Percentiles rank a stretch among this genome's conserved stretches.
Conservation (phyloP, 30 jellyfish, hydroid and myxozoan species). For the Aurelia aurita complex sp. Pacific region DNA sequence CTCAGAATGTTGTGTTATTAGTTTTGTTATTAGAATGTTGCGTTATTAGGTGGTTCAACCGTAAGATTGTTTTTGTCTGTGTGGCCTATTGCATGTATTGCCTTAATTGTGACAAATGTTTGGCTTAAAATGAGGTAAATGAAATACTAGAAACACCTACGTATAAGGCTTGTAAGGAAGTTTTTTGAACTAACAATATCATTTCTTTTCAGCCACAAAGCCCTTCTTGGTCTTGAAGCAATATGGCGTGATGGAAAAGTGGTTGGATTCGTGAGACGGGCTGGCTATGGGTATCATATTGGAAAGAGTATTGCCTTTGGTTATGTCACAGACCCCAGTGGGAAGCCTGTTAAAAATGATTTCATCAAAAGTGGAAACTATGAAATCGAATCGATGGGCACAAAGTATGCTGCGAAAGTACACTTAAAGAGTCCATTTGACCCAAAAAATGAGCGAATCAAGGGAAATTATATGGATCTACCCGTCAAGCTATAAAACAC, state of each 20-base stretch:
- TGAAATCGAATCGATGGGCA: conserved; percentile 88
- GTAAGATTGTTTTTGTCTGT: no score
- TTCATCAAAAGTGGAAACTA: conserved; percentile 79
- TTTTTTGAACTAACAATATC: neutral
- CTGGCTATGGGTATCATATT: conserved; percentile 92
- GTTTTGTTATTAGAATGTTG: no score
- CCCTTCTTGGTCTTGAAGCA: conserved; percentile 91
- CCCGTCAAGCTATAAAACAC: no score
- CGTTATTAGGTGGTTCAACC: no score
- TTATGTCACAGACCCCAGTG: conserved; percentile 81
- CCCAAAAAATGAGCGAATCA: conserved; percentile 83
- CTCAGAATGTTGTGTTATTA: no score
- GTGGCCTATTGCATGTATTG: no score
- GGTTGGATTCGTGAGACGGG: conserved; percentile 93
- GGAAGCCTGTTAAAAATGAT: conserved; percentile 65
- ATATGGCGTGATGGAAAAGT: conserved; percentile 72
- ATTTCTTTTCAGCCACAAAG: conserved; percentile 68
- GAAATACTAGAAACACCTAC: no score
- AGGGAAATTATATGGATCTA: conserved; percentile 61
- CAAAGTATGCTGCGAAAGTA: conserved; percentile 57
- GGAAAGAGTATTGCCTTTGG: conserved; percentile 95
- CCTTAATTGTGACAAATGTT: no score
- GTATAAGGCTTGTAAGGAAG: no score
- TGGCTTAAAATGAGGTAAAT: no score
- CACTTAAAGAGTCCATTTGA: conserved; percentile 85